Evolutionary conservation across 2,797 vertebrate species (phyloP).

Genomic region (Protosalanx chinensis): DNA sequence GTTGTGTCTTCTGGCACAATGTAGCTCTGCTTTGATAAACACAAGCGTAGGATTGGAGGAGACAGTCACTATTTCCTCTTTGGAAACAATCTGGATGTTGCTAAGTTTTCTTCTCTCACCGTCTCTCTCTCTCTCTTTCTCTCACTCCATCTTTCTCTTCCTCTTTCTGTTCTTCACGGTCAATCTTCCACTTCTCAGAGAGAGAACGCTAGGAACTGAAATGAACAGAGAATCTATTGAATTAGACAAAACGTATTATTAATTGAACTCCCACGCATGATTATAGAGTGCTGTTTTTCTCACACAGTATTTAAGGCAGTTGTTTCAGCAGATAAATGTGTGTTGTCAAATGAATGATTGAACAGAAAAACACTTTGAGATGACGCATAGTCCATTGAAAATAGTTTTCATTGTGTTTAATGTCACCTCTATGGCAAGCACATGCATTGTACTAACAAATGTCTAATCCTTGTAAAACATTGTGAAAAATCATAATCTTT

Average conservation of each 20-base stretch:
- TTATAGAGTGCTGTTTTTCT: neutral
- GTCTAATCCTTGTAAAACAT: neutral
- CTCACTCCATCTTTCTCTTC: no score
- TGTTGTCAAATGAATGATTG: constrained; percentile 12
- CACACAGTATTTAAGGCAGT: neutral
- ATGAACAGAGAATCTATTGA: constrained; percentile 15
- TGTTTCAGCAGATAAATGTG: constrained; percentile 8
- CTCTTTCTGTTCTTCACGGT: neutral
- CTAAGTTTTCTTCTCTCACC: neutral
- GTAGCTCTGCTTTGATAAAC: constrained; percentile 30
- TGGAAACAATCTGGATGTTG: neutral
- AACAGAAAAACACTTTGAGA: neutral
- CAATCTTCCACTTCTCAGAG: constrained; percentile 5
- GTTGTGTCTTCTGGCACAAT: constrained; percentile 22
- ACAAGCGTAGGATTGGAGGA: constrained; percentile 9
- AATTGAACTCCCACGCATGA: constrained; percentile 3
- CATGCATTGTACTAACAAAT: no score
- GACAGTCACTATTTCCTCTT: constrained; percentile 25
- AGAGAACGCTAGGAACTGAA: neutral
- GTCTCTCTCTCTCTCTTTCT: neutral
- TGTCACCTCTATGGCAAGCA: constrained; percentile 8
- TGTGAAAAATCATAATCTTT: neutral
- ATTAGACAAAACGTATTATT: constrained; percentile 14
- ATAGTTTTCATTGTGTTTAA: neutral
- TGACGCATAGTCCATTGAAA: neutral